Evolutionary conservation across 2,113 vertebrate genomes (phyloP).

Genomic region (Muntiacus muntjak): DNA sequence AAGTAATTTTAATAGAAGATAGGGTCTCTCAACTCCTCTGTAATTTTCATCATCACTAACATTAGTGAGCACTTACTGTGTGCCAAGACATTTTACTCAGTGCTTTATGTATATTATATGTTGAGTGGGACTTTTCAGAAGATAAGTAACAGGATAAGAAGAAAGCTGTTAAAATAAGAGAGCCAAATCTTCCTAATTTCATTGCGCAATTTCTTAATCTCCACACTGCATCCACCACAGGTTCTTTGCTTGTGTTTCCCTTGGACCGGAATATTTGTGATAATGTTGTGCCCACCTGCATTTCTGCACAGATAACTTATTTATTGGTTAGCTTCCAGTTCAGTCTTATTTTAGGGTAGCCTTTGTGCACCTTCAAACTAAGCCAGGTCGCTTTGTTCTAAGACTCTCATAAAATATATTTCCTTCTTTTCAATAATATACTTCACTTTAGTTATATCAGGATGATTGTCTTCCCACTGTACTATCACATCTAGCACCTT

Average conservation of each 20-base stretch:
- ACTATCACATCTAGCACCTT: background rate
- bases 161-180: background rate
- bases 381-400: background rate
- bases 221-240: background rate
- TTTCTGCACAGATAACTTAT: background rate
- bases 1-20: background rate
- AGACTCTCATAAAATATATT: background rate
- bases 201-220: background rate
- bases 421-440: background rate
- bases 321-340: background rate
- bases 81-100: background rate
- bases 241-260: background rate
- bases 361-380: background rate
- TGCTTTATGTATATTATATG: background rate
- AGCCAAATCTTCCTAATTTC: background rate
- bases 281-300: background rate
- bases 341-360: background rate
- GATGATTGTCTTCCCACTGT: background rate
- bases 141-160: background rate
- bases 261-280: background rate
- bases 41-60: background rate
- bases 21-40: background rate
- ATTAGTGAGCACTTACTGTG: background rate
- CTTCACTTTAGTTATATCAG: background rate
- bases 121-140: background rate